Evolutionary conservation across 2,113 vertebrate species (phyloP), one percentile per base, ranked within the genome.

Genomic region (Vulpes lagopus): DNA sequence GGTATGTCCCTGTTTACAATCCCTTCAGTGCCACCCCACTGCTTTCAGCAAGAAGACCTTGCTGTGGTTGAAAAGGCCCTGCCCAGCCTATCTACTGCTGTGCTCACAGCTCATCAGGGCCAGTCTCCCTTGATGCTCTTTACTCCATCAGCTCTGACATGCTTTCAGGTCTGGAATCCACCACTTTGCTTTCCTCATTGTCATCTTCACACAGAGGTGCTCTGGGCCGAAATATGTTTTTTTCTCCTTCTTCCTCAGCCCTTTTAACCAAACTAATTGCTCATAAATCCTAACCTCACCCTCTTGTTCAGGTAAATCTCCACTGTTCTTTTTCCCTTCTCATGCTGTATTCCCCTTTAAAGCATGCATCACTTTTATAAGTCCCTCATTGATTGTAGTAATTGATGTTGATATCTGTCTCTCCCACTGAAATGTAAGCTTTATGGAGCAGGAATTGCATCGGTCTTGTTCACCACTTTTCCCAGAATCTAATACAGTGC

Each of bases 311-410:
- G 20, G 15, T 55, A 88, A 67, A 25, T 2, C n/a, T 80, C 49
- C 8, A 53, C 8, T 80, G 16, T 92, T 65, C 9, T 86, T 27
- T 74, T 55, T 67, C 71, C 22, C 19, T 69, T 65, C 25, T 16
- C 19, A 69, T 49, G 14, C 30, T 92, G 81, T 94, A 78, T 76
- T 90, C 94, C 30, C 43, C 53, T 35, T 53, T 87, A 95, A 30
- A 78, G 11, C n/a, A 35, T 6, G 0, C 25, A 43, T 35, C 65
- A 49, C 17, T 73, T 86, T 65, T 57, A 10, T 81, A 49, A 74
- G 15, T 95, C 57, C 35, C 69, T 73, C 82, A 89, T 1, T 82
- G 35, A 80, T 23, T 17, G 1, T 4, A 62, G 38, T 92, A 62
- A 85, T 32, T 60, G 30, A 53, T 69, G 30, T 43, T 16, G n/a